Conservation (phyloP, 1,140 invertebrate genomes). For the Zaprionus lachaisei region DNA sequence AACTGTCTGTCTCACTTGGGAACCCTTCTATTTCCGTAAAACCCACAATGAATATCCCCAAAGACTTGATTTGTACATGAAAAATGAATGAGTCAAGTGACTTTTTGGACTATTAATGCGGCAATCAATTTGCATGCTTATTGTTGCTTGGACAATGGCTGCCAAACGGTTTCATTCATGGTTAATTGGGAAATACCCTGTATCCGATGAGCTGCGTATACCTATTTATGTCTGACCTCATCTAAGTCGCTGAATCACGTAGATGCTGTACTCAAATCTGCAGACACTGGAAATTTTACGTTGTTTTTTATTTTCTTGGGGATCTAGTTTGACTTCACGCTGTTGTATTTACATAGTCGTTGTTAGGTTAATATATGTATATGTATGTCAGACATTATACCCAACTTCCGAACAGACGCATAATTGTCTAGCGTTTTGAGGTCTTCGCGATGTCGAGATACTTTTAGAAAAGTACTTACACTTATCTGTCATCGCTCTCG, state of each 20-base stretch:
- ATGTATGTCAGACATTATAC: neutral
- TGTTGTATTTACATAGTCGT: constrained; percentile 15
- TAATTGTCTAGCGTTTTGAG: constrained; percentile 14
- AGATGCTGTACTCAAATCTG: neutral
- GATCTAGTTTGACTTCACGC: constrained; percentile 19
- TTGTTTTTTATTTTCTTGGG: neutral
- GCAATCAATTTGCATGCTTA: constrained; percentile 23
- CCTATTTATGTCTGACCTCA: neutral
- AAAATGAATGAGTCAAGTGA: constrained; percentile 20
- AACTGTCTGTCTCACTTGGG: neutral
- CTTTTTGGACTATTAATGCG: constrained; percentile 16
- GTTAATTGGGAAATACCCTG: constrained; percentile 1
- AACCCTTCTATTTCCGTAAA: neutral
- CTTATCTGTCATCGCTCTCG: constrained; percentile 11
- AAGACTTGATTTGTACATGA: neutral
- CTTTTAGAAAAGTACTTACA: constrained; percentile 32
- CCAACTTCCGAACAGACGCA: constrained; percentile 17
- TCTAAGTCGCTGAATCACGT: neutral
- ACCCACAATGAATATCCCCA: constrained; percentile 1
- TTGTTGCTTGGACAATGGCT: neutral
- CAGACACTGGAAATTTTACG: constrained; percentile 55
- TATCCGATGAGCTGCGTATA: neutral
- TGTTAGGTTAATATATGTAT: constrained; percentile 6
- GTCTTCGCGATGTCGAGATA: neutral
- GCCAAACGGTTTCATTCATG: neutral